A percentile compares a stretch with the other conserved stretches of the same genome.
Evolutionary conservation across 1,140 invertebrate genomes (phyloP).

Genomic region (Nilaparvata lugens): DNA sequence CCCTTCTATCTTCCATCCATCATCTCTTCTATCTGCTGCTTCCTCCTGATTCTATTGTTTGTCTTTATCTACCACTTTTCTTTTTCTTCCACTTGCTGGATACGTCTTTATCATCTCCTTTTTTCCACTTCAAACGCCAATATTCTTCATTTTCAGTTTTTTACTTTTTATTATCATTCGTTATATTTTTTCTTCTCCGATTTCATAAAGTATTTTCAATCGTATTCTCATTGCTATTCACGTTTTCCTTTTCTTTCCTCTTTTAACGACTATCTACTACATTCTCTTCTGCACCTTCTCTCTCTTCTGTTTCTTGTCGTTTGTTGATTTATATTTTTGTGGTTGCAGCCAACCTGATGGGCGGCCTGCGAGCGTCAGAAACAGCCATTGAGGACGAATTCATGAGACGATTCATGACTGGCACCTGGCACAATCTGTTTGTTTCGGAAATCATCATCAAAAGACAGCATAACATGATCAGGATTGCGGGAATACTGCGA

Average conservation of each 20-base stretch:
- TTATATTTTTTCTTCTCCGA: neutral
- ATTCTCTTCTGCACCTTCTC: neutral
- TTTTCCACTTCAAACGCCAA: no score
- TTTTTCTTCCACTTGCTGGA: no score
- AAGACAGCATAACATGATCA: conserved; percentile 82
- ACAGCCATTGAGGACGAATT: conserved; percentile 86
- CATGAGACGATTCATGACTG: conserved; percentile 80
- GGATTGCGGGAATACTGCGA: conserved; percentile 68
- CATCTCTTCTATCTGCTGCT: no score
- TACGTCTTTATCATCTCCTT: no score
- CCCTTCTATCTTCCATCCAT: no score
- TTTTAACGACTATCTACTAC: neutral
- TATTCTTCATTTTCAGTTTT: neutral
- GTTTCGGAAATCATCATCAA: conserved; percentile 89
- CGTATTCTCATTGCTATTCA: no score
- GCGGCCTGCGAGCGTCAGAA: conserved; percentile 67
- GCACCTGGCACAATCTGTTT: conserved; percentile 83
- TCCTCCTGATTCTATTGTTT: no score
- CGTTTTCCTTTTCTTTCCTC: neutral
- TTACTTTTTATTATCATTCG: neutral
- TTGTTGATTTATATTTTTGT: no score
- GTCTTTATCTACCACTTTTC: no score
- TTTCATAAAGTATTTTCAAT: no score
- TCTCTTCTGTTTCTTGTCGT: conserved; percentile 2
- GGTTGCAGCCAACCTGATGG: conserved; percentile 59